Evolutionary conservation across 2,888 invertebrate species (phyloP), one percentile per base, ranked within the genome.

Genomic region (Pecten maximus): DNA sequence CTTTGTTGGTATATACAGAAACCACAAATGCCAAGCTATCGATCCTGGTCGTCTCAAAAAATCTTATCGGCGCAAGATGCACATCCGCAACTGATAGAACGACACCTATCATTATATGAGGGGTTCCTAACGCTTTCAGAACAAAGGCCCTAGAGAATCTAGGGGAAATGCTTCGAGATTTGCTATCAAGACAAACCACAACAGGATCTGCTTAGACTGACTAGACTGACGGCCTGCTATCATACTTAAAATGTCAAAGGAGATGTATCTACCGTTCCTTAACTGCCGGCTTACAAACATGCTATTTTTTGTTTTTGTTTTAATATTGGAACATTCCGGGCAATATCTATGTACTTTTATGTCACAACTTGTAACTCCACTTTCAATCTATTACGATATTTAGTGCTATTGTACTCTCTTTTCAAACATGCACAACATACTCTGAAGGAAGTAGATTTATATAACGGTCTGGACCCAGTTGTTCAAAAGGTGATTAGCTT

Each of bases 81-180:
- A 74, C 74, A 74, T 74, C 74, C 74, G 12, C 23, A 28, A 8
- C 74, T 74, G 74, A 74, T 74, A 74, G 74, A 35, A 15, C 35
- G 23, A 35, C 35, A 35, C 35, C 74, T 74, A 35, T 35, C 74
- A 74, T 74, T 74, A 74, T 35, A 74, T 19, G 23, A n/a, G 23
- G 35, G 74, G 8, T 35, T 74, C 74, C 74, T 74, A 74, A 28
- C 74, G 74, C 74, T 74, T 74, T 74, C 74, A 74, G 23, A 74
- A 35, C 74, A 35, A 74, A 3, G 35, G 74, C 74, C 74, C 74
- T 10, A 16, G 74, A 28, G 74, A 74, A 28, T 74, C 28, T 28
- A 74, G 2, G 16, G 28, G 23, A 35, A 74, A 54, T n/a, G 23
- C 0, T 54, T 54, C 23, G n/a, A 74, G 74, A 74, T 74, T 12